Evolutionary conservation across 1,140 invertebrate genomes (phyloP), one percentile per base, ranked within the genome.

Genomic region (Rhagoletis zephyria): DNA sequence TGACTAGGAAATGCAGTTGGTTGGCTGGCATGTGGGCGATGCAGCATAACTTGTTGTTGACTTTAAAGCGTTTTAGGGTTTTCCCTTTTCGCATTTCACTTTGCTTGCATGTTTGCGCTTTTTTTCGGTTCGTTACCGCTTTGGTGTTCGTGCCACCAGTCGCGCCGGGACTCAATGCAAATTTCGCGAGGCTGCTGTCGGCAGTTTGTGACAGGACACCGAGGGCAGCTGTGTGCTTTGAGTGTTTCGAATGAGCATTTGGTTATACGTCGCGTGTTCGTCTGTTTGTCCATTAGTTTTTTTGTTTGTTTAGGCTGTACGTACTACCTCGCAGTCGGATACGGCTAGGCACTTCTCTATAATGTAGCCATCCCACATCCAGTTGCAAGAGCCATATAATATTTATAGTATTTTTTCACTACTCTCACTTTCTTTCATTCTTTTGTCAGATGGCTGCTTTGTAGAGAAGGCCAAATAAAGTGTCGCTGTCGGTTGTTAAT

Each of bases 401-500:
- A 89, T 87, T 87, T 87, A 88, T 90, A 85, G 67, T 87, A 64
- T 16, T 88, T 85, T 89, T 85, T 89, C 85, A 89, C 91, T 87
- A 90, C 90, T 65, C 45, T 61, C 45, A n/a, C 59, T 86, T 65
- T 86, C 85, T 65, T 86, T 86, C 60, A 16, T 14, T 77, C 3
- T 4, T 77, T 89, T 89, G 89, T 89, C 90, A 89, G 89, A 88
- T 87, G 88, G 88, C 67, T 87, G 74, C 74, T 48, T 56, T 81
- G 65, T 87, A 87, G 88, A 87, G 88, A 89, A 89, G 89, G 89
- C 90, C 90, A 90, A 88, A 87, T 88, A 88, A 67, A 63, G 56
- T 86, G 61, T 63, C 85, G 74, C 30, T 86, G 61, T 63, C 85
- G 74, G 74, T 9, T 56, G 48, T 56, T 81, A 81, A 81, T 81